Percentiles rank a stretch among this genome's conserved stretches.
phyloP scores from a whole-genome alignment of 2,888 invertebrate genomes.

The Invenusta paracnida region DNA sequence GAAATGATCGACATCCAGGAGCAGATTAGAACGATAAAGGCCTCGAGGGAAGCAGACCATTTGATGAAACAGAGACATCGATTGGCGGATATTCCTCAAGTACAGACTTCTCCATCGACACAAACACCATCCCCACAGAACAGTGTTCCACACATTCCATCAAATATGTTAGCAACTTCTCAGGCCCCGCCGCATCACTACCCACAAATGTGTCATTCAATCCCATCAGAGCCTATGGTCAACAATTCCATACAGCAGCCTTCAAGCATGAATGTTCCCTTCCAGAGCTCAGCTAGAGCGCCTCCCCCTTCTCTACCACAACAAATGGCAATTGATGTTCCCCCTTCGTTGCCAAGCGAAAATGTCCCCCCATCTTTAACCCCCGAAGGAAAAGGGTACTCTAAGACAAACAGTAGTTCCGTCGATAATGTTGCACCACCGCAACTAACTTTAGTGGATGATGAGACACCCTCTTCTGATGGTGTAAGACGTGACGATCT shows the following conservation, averaged over 20 bases:
- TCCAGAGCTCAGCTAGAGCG: not conserved
- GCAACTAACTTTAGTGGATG: not conserved
- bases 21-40: slow-evolving; percentile 51
- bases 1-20: slow-evolving; percentile 56
- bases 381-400: not conserved
- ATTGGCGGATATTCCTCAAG: slow-evolving; percentile 39
- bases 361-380: not conserved
- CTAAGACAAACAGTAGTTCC: not conserved
- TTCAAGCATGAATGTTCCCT: not conserved
- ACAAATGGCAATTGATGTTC: not conserved
- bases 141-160: slow-evolving; percentile 27
- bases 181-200: not conserved
- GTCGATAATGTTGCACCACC: not conserved
- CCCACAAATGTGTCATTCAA: not conserved
- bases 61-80: slow-evolving; percentile 48
- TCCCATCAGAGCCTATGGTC: not conserved
- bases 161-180: slow-evolving; percentile 43
- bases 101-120: slow-evolving; percentile 41
- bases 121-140: not conserved
- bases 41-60: slow-evolving; percentile 50
- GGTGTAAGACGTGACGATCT: not conserved
- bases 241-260: not conserved
- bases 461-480: not conserved
- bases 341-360: not conserved
- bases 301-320: not conserved